Conservation (phyloP, 92 coral and sea anemone genomes). For the Paragorgia papillata region DNA sequence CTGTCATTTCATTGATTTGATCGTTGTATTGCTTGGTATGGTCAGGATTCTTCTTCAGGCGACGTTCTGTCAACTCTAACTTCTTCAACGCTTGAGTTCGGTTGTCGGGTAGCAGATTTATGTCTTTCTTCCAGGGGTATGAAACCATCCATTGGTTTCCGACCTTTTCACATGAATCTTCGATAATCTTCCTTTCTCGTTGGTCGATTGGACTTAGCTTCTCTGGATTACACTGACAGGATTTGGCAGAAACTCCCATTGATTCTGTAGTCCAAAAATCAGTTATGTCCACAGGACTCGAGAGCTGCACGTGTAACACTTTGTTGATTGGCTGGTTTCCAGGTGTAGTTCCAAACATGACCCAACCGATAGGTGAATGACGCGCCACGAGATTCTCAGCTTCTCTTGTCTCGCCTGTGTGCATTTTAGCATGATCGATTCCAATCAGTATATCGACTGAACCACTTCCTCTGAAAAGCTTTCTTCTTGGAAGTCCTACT, state of each 20-base stretch:
- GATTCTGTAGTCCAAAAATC: conserved; percentile 60
- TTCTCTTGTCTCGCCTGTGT: conserved; percentile 63
- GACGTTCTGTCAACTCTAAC: conserved; percentile 46
- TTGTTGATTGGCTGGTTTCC: neutral
- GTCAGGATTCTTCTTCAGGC: conserved; percentile 40
- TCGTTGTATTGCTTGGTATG: conserved; percentile 48
- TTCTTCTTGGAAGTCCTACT: neutral
- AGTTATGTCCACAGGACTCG: conserved; percentile 48
- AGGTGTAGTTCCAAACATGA: too few species aligned
- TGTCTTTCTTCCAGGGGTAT: conserved; percentile 62
- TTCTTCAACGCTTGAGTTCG: conserved; percentile 45
- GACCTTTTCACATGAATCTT: conserved; percentile 21
- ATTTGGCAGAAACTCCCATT: conserved; percentile 60
- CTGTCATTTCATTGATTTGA: conserved; percentile 58
- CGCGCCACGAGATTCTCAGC: conserved; percentile 49
- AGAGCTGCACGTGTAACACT: conserved; percentile 36
- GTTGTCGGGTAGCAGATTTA: conserved; percentile 54
- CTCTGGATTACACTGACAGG: conserved; percentile 60
- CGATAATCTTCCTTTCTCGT: conserved; percentile 46
- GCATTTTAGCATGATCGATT: conserved; percentile 62
- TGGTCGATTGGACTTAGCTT: conserved; percentile 56
- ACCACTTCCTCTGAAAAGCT: conserved; percentile 15
- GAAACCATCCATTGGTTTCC: neutral
- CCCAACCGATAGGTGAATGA: too few species aligned
- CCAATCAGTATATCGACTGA: conserved; percentile 56